Evolutionary conservation across 1,140 invertebrate species (phyloP).

Genomic region (Macrobrachium nipponense): DNA sequence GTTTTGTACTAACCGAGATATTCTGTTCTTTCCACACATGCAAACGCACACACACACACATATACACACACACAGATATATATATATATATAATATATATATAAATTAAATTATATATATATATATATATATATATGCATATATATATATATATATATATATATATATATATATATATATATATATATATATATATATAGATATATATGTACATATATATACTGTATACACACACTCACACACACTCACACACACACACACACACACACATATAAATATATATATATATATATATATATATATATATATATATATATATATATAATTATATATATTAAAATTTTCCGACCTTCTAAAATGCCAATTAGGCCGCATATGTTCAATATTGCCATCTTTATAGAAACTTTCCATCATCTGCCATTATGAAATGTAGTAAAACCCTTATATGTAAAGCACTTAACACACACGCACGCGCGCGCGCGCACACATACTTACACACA

Average conservation of each 20-base stretch:
- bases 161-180: slow-evolving; percentile 16
- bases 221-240: too few relatives aligned
- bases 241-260: not conserved
- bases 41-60: too few relatives aligned
- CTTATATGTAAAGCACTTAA: too few relatives aligned
- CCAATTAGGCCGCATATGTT: too few relatives aligned
- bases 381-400: too few relatives aligned
- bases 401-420: too few relatives aligned
- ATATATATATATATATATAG: slow-evolving; percentile 5
- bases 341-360: too few relatives aligned
- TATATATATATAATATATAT: not conserved
- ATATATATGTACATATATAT: not conserved
- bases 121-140: slow-evolving; percentile 9
- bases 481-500: slow-evolving; percentile 1
- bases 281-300: slow-evolving; percentile 4
- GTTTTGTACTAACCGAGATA: too few relatives aligned
- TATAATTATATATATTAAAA: not conserved
- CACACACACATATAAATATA: not conserved
- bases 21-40: too few relatives aligned
- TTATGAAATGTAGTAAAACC: too few relatives aligned
- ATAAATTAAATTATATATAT: not conserved
- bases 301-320: slow-evolving; percentile 14
- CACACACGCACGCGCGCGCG: slow-evolving; percentile 13
- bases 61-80: not conserved
- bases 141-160: slow-evolving; percentile 10